phyloP scores from a whole-genome alignment of 1,140 invertebrate genomes.

The Listronotus oregonensis region DNA sequence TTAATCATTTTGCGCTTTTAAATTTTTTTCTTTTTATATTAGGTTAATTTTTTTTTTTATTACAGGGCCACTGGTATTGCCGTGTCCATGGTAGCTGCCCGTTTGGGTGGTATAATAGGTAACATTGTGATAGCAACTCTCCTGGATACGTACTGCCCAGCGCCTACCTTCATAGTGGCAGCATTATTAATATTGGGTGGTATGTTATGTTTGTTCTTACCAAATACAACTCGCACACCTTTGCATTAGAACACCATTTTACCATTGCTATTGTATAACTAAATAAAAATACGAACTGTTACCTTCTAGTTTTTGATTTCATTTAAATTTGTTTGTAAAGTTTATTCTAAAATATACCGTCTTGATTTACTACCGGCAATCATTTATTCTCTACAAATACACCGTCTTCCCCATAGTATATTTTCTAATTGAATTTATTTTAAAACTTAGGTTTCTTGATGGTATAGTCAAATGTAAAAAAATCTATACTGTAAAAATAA shows the following conservation, averaged over 20 bases:
- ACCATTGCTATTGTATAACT: neutral
- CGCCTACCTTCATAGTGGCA: constrained; percentile 84
- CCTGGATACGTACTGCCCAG: constrained; percentile 80
- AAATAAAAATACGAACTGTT: neutral
- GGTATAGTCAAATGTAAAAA: too few relatives aligned
- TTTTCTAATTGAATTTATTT: too few relatives aligned
- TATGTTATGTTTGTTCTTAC: constrained; percentile 80
- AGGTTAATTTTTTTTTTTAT: constrained; percentile 24
- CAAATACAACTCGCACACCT: constrained; percentile 82
- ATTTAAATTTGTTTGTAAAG: too few relatives aligned
- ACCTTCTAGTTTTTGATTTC: neutral
- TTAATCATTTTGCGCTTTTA: too few relatives aligned
- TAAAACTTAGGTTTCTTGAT: too few relatives aligned
- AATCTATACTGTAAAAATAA: too few relatives aligned
- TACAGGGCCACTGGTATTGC: constrained; percentile 81
- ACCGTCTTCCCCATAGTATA: too few relatives aligned
- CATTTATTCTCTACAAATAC: too few relatives aligned
- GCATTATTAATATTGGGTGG: constrained; percentile 79
- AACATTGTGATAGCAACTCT: constrained; percentile 85
- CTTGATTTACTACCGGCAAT: neutral
- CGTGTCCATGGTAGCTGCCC: constrained; percentile 83
- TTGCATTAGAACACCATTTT: constrained; percentile 64
- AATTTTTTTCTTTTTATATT: too few relatives aligned
- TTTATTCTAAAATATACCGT: too few relatives aligned
- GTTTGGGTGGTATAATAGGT: constrained; percentile 83